phyloP scores from a whole-genome alignment of 2,113 vertebrate genomes.

The Glareola pratincola region DNA sequence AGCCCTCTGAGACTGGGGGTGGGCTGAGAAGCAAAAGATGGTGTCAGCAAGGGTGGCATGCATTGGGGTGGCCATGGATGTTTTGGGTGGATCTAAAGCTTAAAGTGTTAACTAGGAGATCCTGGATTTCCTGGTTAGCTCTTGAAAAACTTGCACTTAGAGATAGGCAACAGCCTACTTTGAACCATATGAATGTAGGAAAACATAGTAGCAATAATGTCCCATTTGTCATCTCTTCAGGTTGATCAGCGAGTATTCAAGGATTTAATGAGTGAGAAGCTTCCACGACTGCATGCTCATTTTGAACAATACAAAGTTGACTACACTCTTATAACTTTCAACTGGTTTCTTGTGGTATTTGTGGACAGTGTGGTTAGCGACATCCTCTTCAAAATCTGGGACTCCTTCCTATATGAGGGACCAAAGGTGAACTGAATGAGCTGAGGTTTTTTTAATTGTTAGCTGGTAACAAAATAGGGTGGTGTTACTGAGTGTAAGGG shows the following conservation, averaged over 20 bases:
- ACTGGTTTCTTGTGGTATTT: conserved; percentile 98
- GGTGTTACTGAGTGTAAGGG: accelerated
- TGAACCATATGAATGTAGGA: background rate
- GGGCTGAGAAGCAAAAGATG: background rate
- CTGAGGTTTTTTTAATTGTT: background rate
- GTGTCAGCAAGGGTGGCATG: background rate
- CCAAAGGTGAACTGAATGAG: conserved; percentile 83
- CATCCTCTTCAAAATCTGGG: conserved; percentile 97
- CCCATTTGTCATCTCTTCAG: conserved; percentile 49
- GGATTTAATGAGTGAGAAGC: conserved; percentile 94
- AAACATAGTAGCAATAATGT: background rate
- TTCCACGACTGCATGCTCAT: conserved; percentile 89
- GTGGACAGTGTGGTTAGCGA: conserved; percentile 97
- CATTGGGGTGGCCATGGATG: accelerated
- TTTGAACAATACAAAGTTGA: conserved; percentile 94
- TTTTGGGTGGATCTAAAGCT: background rate
- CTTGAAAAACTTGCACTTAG: background rate
- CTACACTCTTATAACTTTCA: conserved; percentile 97
- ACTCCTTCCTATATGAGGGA: conserved; percentile 95
- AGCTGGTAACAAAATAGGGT: background rate
- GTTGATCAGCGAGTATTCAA: conserved; percentile 97
- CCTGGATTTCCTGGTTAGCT: background rate
- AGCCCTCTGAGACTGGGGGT: background rate
- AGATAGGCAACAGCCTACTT: background rate
- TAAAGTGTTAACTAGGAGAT: background rate